Percentiles rank a stretch among this genome's conserved stretches.
Evolutionary conservation across 2,797 vertebrate genomes (phyloP).

Genomic region (Sebastes hopkinsi): DNA sequence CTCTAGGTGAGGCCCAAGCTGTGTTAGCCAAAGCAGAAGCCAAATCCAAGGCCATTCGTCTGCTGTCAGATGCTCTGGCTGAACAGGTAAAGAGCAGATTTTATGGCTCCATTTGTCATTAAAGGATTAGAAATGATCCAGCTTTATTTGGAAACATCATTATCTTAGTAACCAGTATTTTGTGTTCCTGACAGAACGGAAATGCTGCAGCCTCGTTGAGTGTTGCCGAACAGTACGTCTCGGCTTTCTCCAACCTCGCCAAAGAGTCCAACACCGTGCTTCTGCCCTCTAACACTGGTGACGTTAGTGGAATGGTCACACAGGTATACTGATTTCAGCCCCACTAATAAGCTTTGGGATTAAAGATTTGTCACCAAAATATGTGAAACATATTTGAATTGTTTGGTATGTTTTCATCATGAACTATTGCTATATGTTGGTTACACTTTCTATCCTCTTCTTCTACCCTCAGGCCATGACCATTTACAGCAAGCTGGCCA

Average conservation of each 20-base stretch:
- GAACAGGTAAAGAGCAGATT: slow-evolving; percentile 80
- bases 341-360: neutral
- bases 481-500: slow-evolving; percentile 32
- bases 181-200: slow-evolving; percentile 81
- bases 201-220: slow-evolving; percentile 89
- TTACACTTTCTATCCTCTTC: neutral
- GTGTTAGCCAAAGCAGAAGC: slow-evolving; percentile 87
- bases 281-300: slow-evolving; percentile 85
- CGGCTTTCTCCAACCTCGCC: slow-evolving; percentile 90
- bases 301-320: slow-evolving; percentile 87
- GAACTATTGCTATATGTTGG: no score
- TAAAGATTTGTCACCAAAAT: neutral
- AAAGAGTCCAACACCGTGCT: slow-evolving; percentile 90
- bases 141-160: neutral
- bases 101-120: neutral
- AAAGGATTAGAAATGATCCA: neutral
- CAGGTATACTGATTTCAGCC: slow-evolving; percentile 77
- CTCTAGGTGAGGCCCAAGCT: slow-evolving; percentile 87
- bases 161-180: neutral
- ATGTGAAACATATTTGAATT: accelerated
- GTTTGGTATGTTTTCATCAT: neutral
- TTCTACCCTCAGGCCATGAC: slow-evolving; percentile 37
- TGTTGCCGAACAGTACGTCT: slow-evolving; percentile 94
- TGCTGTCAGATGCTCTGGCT: slow-evolving; percentile 85
- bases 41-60: slow-evolving; percentile 87